Conservation (phyloP, 2,797 vertebrate genomes). For the Myripristis murdjan region DNA sequence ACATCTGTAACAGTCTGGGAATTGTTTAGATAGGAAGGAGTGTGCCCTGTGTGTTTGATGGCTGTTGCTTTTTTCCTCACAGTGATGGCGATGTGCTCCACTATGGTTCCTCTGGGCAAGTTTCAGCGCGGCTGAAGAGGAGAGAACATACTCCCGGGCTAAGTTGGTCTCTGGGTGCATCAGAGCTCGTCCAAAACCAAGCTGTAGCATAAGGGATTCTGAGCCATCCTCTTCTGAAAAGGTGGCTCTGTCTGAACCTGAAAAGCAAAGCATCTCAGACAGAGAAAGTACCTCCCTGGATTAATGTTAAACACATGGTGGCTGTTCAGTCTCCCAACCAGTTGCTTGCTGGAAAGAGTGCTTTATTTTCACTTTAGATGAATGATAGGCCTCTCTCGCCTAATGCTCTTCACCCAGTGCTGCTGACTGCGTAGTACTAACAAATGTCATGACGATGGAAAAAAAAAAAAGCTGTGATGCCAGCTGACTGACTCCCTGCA, state of each 20-base stretch:
- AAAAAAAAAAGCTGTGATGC: constrained; percentile 35
- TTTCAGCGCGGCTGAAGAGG: neutral
- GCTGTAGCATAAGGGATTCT: neutral
- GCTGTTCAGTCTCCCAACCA: neutral
- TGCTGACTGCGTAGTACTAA: constrained; percentile 15
- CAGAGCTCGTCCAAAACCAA: constrained; percentile 1
- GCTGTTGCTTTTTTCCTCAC: constrained; percentile 59
- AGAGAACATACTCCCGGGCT: neutral
- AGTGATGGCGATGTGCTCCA: neutral
- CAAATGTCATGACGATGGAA: constrained; percentile 60
- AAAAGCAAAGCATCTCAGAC: constrained; percentile 5
- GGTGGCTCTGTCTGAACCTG: constrained; percentile 3
- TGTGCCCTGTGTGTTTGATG: constrained; percentile 23
- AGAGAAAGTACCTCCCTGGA: constrained; percentile 30
- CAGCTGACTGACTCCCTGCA: constrained; percentile 40
- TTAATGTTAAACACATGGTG: constrained; percentile 21
- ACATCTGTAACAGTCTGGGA: neutral
- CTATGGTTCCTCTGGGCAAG: constrained; percentile 16
- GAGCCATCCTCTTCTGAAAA: constrained; percentile 4
- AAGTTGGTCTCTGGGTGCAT: constrained; percentile 6
- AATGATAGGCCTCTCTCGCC: constrained; percentile 15
- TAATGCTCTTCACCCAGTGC: constrained; percentile 6
- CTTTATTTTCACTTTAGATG: constrained; percentile 7
- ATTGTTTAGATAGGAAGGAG: constrained; percentile 35
- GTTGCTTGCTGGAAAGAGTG: neutral